Conservation (phyloP, 1,140 invertebrate genomes). For the Neocloeon triangulifer region DNA sequence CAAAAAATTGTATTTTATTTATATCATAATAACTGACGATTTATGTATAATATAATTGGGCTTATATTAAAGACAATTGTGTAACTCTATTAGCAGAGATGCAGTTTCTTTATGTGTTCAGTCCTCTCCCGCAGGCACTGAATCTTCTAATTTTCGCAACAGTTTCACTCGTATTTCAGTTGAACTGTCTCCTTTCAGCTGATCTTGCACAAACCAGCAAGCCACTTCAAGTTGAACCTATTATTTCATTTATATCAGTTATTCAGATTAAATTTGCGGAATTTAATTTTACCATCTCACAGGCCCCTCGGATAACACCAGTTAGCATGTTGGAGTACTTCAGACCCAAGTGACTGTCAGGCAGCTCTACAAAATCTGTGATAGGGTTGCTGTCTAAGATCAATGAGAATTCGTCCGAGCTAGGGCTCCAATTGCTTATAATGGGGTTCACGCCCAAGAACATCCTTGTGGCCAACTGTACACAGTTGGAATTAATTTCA, state of each 20-base stretch:
- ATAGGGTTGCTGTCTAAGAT: slow-evolving; percentile 88
- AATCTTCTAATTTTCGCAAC: slow-evolving; percentile 86
- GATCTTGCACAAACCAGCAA: slow-evolving; percentile 58
- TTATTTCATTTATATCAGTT: no score
- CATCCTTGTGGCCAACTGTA: slow-evolving; percentile 54
- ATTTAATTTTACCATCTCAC: slow-evolving; percentile 98
- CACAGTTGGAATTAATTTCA: no score
- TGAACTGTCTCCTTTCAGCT: slow-evolving; percentile 79
- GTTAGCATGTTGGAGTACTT: slow-evolving; percentile 91
- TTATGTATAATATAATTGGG: no score
- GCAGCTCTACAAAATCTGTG: slow-evolving; percentile 96
- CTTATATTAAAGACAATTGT: no score
- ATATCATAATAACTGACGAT: no score
- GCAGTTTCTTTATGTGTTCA: no score
- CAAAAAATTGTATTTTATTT: no score
- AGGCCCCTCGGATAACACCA: slow-evolving; percentile 78
- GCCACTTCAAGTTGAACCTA: slow-evolving; percentile 45
- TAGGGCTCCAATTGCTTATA: slow-evolving; percentile 79
- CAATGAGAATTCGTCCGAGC: slow-evolving; percentile 91
- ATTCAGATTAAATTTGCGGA: no score
- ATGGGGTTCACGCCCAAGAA: slow-evolving; percentile 79
- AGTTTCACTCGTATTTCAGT: slow-evolving; percentile 94
- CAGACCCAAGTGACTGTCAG: slow-evolving; percentile 59
- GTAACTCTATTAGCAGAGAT: no score
- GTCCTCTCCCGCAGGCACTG: slow-evolving; percentile 93